Evolutionary conservation across 2,888 invertebrate genomes (phyloP).

Genomic region (Baronia brevicornis): DNA sequence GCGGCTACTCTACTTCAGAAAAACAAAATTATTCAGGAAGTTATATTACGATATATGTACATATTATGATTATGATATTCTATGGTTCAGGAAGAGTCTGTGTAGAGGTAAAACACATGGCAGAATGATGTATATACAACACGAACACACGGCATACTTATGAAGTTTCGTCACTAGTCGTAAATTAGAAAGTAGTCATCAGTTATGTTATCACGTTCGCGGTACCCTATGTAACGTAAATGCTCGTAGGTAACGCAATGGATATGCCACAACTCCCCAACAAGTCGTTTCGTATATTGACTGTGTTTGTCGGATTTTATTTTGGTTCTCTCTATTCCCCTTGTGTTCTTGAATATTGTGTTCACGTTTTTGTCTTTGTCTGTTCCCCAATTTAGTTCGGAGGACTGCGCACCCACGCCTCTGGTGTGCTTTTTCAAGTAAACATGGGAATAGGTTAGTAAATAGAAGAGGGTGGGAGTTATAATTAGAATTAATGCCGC

Average conservation of each 20-base stretch:
- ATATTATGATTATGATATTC: too few species aligned
- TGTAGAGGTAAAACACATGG: too few species aligned
- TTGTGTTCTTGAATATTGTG: slow-evolving; percentile 33
- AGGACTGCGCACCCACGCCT: slow-evolving; percentile 59
- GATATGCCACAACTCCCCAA: slow-evolving; percentile 50
- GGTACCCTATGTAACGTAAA: slow-evolving; percentile 20
- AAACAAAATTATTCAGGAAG: background rate
- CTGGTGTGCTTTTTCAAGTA: slow-evolving; percentile 66
- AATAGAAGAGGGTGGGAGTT: slow-evolving; percentile 68
- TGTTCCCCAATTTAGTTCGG: slow-evolving; percentile 63
- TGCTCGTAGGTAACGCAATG: slow-evolving; percentile 46
- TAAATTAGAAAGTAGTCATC: slow-evolving; percentile 55
- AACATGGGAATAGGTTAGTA: slow-evolving; percentile 63
- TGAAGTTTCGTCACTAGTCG: slow-evolving; percentile 19
- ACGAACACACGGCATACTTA: slow-evolving; percentile 14
- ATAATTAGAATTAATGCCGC: slow-evolving; percentile 70
- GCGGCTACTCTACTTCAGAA: too few species aligned
- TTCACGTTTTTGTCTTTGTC: slow-evolving; percentile 58
- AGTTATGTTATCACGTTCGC: slow-evolving; percentile 44
- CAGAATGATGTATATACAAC: too few species aligned
- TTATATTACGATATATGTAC: background rate
- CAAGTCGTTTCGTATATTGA: slow-evolving; percentile 53
- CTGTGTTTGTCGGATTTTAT: slow-evolving; percentile 45
- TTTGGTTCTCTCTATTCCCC: slow-evolving; percentile 44
- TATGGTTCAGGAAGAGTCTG: too few species aligned